A percentile compares a stretch with the other conserved stretches of the same genome.
Conservation (phyloP, 1,140 invertebrate species). For the Hesperophylax magnus region DNA sequence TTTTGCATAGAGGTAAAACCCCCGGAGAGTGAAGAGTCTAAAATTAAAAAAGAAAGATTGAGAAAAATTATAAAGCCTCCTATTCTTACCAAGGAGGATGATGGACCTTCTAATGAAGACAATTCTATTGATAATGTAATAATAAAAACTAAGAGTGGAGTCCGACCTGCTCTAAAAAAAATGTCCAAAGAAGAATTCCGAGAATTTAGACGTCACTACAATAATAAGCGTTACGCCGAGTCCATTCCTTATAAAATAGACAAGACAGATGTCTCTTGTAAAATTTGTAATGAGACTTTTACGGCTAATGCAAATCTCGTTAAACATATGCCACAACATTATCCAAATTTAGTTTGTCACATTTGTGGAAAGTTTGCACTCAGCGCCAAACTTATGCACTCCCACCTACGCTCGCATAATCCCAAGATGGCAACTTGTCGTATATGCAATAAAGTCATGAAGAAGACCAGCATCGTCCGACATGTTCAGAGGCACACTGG, state of each 20-base stretch:
- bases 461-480: slow-evolving; percentile 33
- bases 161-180: no score
- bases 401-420: slow-evolving; percentile 47
- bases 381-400: slow-evolving; percentile 19
- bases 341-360: slow-evolving; percentile 57
- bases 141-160: no score
- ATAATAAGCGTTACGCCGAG: no score
- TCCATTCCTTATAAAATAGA: slow-evolving; percentile 40
- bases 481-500: slow-evolving; percentile 55
- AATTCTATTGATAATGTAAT: no score
- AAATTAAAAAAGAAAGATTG: no score
- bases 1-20: no score
- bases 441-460: slow-evolving; percentile 53
- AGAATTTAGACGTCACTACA: no score
- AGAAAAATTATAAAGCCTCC: no score
- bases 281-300: slow-evolving; percentile 53
- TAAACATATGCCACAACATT: slow-evolving; percentile 59
- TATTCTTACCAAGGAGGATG: no score
- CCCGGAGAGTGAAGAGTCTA: no score
- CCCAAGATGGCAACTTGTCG: slow-evolving; percentile 23
- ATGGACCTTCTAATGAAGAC: no score
- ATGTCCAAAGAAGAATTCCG: no score
- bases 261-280: slow-evolving; percentile 45
- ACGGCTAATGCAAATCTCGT: slow-evolving; percentile 8
- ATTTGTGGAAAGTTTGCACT: slow-evolving; percentile 60